Base-by-base conservation (phyloP, 2,113 vertebrate species). In the Ameiurus melas region DNA sequence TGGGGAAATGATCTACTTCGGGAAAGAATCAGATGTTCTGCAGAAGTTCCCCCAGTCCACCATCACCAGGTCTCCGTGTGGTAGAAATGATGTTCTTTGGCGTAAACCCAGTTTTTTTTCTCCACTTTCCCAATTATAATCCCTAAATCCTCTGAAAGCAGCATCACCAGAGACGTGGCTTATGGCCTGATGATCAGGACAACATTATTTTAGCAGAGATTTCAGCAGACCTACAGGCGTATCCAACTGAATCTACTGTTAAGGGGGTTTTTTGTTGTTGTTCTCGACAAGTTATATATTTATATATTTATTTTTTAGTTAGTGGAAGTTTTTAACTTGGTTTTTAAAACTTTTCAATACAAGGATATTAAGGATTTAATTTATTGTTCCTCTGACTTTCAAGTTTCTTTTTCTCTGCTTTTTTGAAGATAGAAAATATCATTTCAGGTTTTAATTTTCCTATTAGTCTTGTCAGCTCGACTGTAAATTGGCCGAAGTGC, bases 71-170 rank as follows among this genome's bases (percentile, higher is more conserved):
- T 47, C 25, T 85, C 27, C 30, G 27, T 82, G 36, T 80, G 84
- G 73, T 89, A 86, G 57, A 92, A 81, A 92, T 92, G 89, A 66
- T 27, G 39, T 14, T 62, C 14, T 75, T 88, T 94, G 93, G 92
- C 92, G 93, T 90, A 91, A 86, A 89, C 92, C 92, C 70, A 89
- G 93, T 93, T 94, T 95, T 95, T n/a, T 30, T 8, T 3, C 93
- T 93, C 93, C 91, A 90, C 92, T 90, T 92, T 93, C 90, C 90
- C 92, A 87, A 90, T 86, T 88, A 91, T 95, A 94, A 95, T 93
- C 94, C 95, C 94, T 95, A 95, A 96, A 95, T 96, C 95, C 94
- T 84, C 91, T 92, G 94, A 94, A 95, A 94, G 94, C 94, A 93
- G 92, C 92, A 91, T 93, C 93, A 94, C 90, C 94, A 92, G 92